Percentiles rank a stretch among this genome's conserved stretches.
Evolutionary conservation across 2,888 invertebrate genomes (phyloP).

Genomic region (Hydroisotoma schaefferi): DNA sequence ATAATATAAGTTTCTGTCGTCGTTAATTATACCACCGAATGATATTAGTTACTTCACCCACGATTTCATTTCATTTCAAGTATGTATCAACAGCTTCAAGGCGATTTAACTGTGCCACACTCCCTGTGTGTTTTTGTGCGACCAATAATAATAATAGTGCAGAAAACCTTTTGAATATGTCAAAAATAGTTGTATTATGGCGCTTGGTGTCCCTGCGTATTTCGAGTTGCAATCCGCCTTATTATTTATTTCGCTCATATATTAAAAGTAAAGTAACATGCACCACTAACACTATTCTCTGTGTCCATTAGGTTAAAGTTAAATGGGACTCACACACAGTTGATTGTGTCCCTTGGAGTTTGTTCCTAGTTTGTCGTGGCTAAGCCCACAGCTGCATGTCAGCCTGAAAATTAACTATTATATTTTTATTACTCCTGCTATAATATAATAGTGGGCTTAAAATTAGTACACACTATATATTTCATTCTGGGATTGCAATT

Average conservation of each 20-base stretch:
- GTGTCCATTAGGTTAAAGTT: no score
- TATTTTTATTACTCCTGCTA: conserved; percentile 8
- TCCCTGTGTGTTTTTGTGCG: no score
- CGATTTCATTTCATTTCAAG: conserved; percentile 7
- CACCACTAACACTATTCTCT: background rate
- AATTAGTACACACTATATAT: background rate
- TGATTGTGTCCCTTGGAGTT: background rate
- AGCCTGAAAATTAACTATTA: conserved; percentile 19
- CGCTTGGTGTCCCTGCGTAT: no score
- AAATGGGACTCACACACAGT: background rate
- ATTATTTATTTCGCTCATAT: no score
- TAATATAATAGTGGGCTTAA: background rate
- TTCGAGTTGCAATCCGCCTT: no score
- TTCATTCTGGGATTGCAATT: background rate
- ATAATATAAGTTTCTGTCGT: conserved; percentile 8
- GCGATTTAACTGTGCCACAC: conserved; percentile 2
- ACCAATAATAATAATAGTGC: no score
- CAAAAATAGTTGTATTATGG: no score
- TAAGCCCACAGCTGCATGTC: conserved; percentile 17
- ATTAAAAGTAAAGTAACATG: no score
- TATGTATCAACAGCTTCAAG: conserved; percentile 4
- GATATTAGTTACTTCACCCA: conserved; percentile 12
- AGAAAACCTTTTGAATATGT: no score
- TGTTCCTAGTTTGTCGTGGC: conserved; percentile 1
- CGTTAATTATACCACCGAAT: conserved; percentile 12